A percentile compares a stretch with the other conserved stretches of the same genome.
phyloP scores from a whole-genome alignment of 2,797 vertebrate genomes.

The Chaetophractus vellerosus region DNA sequence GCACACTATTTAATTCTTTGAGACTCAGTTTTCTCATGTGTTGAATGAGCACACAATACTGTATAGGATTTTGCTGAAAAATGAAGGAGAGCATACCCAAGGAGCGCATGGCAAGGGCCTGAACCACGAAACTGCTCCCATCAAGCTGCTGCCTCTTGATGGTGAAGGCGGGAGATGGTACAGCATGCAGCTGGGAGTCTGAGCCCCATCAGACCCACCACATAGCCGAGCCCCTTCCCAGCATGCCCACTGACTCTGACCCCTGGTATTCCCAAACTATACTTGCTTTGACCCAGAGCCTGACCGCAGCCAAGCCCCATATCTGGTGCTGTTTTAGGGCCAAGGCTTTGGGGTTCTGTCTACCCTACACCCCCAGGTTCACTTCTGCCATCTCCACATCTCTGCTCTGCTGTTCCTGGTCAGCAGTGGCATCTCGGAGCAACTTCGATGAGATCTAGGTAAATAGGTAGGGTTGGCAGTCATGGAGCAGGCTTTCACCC shows the following conservation, averaged over 20 bases:
- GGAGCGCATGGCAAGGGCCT: not conserved
- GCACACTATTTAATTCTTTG: not conserved
- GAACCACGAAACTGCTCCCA: not conserved
- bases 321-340: not conserved
- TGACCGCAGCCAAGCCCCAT: not conserved
- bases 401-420: not conserved
- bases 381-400: not conserved
- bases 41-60: not conserved
- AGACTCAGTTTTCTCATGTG: not conserved
- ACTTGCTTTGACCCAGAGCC: not conserved
- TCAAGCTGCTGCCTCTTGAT: not conserved
- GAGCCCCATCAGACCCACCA: not conserved
- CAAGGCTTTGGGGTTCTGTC: not conserved
- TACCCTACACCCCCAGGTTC: accelerated
- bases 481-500: accelerated
- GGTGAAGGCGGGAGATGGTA: accelerated
- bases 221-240: not conserved
- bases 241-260: too few relatives aligned
- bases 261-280: accelerated
- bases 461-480: not conserved
- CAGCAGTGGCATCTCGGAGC: not conserved
- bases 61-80: not conserved
- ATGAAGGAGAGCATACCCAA: too few relatives aligned
- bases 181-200: not conserved
- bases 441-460: not conserved